Evolutionary conservation across 1,140 invertebrate species (phyloP).

Genomic region (Drosophila pandora): DNA sequence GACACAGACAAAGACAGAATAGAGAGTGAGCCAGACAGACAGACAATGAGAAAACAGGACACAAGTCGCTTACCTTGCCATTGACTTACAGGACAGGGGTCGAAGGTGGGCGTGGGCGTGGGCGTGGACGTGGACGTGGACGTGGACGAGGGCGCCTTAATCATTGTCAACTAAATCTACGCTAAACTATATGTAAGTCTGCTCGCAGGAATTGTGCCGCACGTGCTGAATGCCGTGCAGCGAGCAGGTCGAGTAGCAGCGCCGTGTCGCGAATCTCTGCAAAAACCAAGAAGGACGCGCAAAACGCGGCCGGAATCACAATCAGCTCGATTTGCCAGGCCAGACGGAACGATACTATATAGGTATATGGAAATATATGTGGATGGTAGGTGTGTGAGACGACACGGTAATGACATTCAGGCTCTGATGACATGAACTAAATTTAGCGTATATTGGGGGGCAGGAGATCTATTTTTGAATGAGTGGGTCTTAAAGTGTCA

Average conservation of each 20-base stretch:
- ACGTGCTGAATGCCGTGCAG: slow-evolving; percentile 87
- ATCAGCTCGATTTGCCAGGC: slow-evolving; percentile 43
- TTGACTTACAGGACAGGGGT: slow-evolving; percentile 34
- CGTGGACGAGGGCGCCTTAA: slow-evolving; percentile 21
- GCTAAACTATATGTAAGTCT: slow-evolving; percentile 89
- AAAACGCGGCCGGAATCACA: slow-evolving; percentile 61
- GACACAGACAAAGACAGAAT: slow-evolving; percentile 13
- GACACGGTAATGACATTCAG: slow-evolving; percentile 13
- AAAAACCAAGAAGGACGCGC: slow-evolving; percentile 78
- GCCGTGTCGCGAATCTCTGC: slow-evolving; percentile 89
- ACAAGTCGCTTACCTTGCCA: slow-evolving; percentile 72
- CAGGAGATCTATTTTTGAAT: not conserved
- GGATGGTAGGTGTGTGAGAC: not conserved
- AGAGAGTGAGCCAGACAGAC: slow-evolving; percentile 8
- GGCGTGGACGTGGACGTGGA: slow-evolving; percentile 1
- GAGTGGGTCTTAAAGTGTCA: slow-evolving; percentile 14
- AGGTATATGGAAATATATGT: not conserved
- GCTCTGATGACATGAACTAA: slow-evolving; percentile 37
- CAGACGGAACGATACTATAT: slow-evolving; percentile 18
- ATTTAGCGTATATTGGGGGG: slow-evolving; percentile 9
- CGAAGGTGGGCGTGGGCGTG: not conserved
- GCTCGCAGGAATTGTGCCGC: slow-evolving; percentile 90
- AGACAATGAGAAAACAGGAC: slow-evolving; percentile 38
- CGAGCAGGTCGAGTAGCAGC: slow-evolving; percentile 89
- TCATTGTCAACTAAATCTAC: slow-evolving; percentile 58